Evolutionary conservation across 2,113 vertebrate species (phyloP).

Genomic region (Nannobrachium achirus): DNA sequence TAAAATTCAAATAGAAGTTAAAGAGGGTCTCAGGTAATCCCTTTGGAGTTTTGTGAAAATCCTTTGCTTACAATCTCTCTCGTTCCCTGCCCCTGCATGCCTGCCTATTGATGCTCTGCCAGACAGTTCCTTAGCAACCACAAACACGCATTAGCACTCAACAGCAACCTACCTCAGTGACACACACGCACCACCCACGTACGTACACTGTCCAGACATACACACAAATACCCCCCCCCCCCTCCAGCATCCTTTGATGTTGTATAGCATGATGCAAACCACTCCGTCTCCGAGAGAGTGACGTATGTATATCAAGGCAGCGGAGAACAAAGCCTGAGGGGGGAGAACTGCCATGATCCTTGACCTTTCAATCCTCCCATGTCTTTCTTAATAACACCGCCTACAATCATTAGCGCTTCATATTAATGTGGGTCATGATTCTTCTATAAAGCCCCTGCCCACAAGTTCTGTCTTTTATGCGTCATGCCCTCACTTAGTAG

Average conservation of each 20-base stretch:
- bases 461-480: conserved; percentile 35
- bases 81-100: not conserved
- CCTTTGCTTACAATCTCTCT: not conserved
- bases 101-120: conserved; percentile 25
- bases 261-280: conserved; percentile 37
- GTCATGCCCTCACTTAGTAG: conserved; percentile 35
- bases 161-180: not conserved
- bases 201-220: not conserved
- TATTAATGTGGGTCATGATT: conserved; percentile 56
- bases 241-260: conserved; percentile 59
- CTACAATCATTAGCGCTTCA: conserved; percentile 52
- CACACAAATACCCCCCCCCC: conserved; percentile 37
- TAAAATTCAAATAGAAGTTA: too few relatives aligned
- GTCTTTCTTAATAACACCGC: conserved; percentile 55
- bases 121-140: conserved; percentile 65
- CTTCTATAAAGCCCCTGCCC: conserved; percentile 27
- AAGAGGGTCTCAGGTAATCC: too few relatives aligned
- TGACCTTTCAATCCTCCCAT: conserved; percentile 55
- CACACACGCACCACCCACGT: too few relatives aligned
- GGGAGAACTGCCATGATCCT: conserved; percentile 37
- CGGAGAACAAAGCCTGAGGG: conserved; percentile 55
- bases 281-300: conserved; percentile 6
- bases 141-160: conserved; percentile 27
- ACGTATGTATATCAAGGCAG: conserved; percentile 29
- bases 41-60: too few relatives aligned